These are phyloP conservation scores for Nephila pilipes DNA, from an alignment of 1,140 invertebrate species.

Conservation along the genomic window DNA sequence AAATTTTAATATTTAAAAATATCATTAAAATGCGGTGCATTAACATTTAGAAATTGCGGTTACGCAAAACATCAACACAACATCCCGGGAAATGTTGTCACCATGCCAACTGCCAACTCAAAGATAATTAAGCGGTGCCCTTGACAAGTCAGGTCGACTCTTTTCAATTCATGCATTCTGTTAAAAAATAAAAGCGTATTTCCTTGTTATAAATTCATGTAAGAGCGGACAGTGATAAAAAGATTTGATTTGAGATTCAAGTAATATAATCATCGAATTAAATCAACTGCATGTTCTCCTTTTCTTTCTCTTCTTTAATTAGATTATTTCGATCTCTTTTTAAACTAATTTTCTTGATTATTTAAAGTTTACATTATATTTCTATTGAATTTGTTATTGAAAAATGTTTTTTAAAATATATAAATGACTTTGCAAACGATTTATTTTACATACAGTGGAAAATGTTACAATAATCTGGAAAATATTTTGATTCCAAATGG, in stretches of 20 bases:
- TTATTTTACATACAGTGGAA: no score
- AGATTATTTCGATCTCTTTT: no score
- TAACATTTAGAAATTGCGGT: neutral
- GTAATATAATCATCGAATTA: no score
- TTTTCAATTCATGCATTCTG: neutral
- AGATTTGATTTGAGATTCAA: neutral
- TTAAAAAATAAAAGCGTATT: neutral
- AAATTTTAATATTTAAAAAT: neutral
- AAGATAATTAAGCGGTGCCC: conserved; percentile 22
- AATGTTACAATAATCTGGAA: no score
- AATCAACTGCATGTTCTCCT: no score
- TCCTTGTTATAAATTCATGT: neutral
- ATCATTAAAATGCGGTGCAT: neutral
- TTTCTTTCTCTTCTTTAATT: no score
- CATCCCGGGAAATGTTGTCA: conserved; percentile 38
- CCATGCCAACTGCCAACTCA: conserved; percentile 52
- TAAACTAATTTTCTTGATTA: no score
- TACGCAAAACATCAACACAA: conserved; percentile 16
- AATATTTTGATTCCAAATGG: no score
- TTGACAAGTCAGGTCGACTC: neutral
- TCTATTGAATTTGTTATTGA: no score
- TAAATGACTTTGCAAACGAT: no score
- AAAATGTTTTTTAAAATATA: no score
- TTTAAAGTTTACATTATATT: no score
- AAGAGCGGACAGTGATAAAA: neutral